Base-by-base conservation (phyloP, 2,888 invertebrate species). In the Colletes collaris region DNA sequence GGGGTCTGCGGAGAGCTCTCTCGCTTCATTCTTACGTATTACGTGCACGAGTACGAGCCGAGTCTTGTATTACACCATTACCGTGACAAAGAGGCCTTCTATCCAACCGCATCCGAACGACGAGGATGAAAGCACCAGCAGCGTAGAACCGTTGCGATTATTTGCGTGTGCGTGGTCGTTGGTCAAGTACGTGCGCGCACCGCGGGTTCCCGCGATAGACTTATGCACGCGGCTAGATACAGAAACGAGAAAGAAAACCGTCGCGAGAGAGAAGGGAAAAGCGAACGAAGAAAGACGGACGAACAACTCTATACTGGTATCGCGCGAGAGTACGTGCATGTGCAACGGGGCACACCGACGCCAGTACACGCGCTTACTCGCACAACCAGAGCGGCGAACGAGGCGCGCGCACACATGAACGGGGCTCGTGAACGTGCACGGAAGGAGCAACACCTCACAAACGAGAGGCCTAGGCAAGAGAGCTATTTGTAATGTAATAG, bases 401-500 rank as follows among this genome's bases (percentile, higher is more conserved):
- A 58, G 65, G 55, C 44, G 53, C 53, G 11, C 62, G n/a, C 44
- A 0, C 58, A 59, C 55, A 56, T 19, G 3, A 13, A 4, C 35
- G 35, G 49, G 44, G 13, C 53, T 59, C 19, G 8, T 79, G 19
- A 79, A 80, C 66, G 75, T 80, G 58, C 75, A 81, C 67, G 80
- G 70, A 81, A 80, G 77, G 83, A 80, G 83, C 76, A 84, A 86
- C 86, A 86, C 79, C 86, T 87, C 84, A 67, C 80, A 85, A 82
- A 79, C 80, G 79, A 80, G 79, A 80, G 79, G 78, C 85, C 89
- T 88, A 87, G 88, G 89, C 88, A 86, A 89, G 89, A 88, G 89
- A 90, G 89, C 90, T 90, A 90, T 90, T 90, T 89, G 90, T 90
- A 90, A 90, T 89, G 89, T 87, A 88, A 90, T 88, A 90, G 91